Percentiles rank a stretch among this genome's conserved stretches.
Conservation (phyloP, 2,113 vertebrate species). For the Triplophysa siluroides region DNA sequence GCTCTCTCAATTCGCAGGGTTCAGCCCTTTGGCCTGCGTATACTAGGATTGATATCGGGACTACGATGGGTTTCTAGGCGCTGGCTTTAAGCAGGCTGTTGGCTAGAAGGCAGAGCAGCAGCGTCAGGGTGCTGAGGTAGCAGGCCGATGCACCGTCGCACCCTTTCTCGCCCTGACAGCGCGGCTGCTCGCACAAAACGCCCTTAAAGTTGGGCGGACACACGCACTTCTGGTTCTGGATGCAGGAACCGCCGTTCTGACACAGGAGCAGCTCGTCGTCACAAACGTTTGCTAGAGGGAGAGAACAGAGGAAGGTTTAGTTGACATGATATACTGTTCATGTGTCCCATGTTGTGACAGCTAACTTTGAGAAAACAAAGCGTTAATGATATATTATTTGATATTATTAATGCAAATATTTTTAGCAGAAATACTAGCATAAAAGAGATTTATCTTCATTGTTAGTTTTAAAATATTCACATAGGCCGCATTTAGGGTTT, state of each 20-base stretch:
- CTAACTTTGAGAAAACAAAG: too few relatives aligned
- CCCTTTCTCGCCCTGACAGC: slow-evolving; percentile 66
- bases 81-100: slow-evolving; percentile 50
- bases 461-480: too few relatives aligned
- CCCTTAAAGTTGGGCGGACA: slow-evolving; percentile 81
- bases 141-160: slow-evolving; percentile 67
- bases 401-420: too few relatives aligned
- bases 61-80: slow-evolving; percentile 36
- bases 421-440: too few relatives aligned
- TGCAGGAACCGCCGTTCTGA: slow-evolving; percentile 90
- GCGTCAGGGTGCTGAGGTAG: slow-evolving; percentile 62
- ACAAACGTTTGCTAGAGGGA: slow-evolving; percentile 80
- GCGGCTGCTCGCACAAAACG: slow-evolving; percentile 78
- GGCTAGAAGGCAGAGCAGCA: slow-evolving; percentile 69
- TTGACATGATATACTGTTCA: too few relatives aligned
- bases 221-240: slow-evolving; percentile 84
- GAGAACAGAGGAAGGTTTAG: background rate
- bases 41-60: slow-evolving; percentile 19
- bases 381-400: too few relatives aligned
- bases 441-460: too few relatives aligned
- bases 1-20: slow-evolving; percentile 6
- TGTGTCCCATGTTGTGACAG: too few relatives aligned
- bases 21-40: slow-evolving; percentile 24
- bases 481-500: too few relatives aligned
- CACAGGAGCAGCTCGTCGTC: slow-evolving; percentile 82